Percentiles rank a stretch among this genome's conserved stretches.
phyloP scores from a whole-genome alignment of 2,113 vertebrate species.

The Apteryx owenii region DNA sequence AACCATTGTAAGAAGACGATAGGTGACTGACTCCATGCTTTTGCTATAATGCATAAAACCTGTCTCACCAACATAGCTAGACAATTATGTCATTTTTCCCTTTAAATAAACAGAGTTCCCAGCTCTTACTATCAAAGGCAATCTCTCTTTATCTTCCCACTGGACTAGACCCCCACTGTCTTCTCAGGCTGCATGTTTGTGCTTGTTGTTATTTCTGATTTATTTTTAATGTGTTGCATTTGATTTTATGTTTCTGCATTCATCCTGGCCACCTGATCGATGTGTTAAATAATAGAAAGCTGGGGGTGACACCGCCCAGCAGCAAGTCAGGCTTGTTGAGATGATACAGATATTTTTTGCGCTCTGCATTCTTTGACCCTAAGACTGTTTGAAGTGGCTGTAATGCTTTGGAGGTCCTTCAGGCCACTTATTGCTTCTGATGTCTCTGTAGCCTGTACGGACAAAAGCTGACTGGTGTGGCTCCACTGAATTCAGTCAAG shows the following conservation, averaged over 20 bases:
- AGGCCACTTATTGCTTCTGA: not conserved
- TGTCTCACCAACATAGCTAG: conserved; percentile 15
- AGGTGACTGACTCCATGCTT: not conserved
- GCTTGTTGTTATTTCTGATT: not conserved
- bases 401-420: not conserved
- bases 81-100: conserved; percentile 16
- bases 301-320: not conserved
- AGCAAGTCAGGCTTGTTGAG: not conserved
- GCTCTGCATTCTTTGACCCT: not conserved
- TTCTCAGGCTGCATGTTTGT: not conserved
- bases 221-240: not conserved
- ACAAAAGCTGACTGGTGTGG: not conserved
- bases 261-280: not conserved
- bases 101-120: conserved; percentile 10
- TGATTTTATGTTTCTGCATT: not conserved
- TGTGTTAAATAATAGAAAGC: not conserved
- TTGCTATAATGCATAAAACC: not conserved
- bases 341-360: not conserved
- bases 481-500: not conserved
- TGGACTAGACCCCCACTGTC: not conserved
- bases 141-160: not conserved
- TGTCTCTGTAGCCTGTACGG: not conserved
- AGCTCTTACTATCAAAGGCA: conserved; percentile 38
- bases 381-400: not conserved
- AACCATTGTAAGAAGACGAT: not conserved